phyloP scores from a whole-genome alignment of 2,888 invertebrate genomes.

The Copidosoma aretas region DNA sequence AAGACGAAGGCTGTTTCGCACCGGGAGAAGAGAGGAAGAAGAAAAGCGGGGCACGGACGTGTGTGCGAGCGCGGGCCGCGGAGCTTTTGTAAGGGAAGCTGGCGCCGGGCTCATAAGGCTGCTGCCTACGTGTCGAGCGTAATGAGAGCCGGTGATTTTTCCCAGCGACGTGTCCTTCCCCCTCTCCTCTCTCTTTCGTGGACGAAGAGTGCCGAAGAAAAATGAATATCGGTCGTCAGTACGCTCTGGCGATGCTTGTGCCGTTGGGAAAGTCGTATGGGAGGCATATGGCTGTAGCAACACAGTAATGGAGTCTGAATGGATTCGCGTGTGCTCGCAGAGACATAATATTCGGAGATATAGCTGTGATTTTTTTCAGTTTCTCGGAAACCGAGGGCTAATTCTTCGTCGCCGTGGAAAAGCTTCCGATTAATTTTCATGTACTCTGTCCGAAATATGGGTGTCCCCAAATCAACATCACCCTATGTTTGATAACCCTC shows the following conservation, averaged over 20 bases:
- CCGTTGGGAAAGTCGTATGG: no score
- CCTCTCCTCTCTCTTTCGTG: not conserved
- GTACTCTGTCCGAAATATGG: not conserved
- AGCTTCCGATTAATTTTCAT: not conserved
- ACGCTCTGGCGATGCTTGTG: not conserved
- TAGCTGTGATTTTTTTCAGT: conserved; percentile 30
- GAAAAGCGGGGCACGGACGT: not conserved
- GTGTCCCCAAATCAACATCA: no score
- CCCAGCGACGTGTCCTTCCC: conserved; percentile 50
- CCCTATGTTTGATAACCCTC: no score
- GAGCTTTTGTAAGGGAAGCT: conserved; percentile 15
- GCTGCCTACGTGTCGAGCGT: conserved; percentile 61
- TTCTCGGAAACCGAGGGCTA: not conserved
- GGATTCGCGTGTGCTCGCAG: not conserved
- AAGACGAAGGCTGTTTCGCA: not conserved
- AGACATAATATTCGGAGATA: conserved; percentile 31
- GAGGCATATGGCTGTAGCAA: no score
- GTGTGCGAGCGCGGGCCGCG: not conserved
- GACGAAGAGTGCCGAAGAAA: conserved; percentile 44
- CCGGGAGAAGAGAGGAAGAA: conserved; percentile 1
- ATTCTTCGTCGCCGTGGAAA: not conserved
- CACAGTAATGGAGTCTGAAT: no score
- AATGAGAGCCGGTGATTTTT: conserved; percentile 63
- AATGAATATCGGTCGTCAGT: conserved; percentile 41
- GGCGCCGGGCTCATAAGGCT: conserved; percentile 56